Conservation (phyloP, 2,888 invertebrate species). For the Dusona sp. region DNA sequence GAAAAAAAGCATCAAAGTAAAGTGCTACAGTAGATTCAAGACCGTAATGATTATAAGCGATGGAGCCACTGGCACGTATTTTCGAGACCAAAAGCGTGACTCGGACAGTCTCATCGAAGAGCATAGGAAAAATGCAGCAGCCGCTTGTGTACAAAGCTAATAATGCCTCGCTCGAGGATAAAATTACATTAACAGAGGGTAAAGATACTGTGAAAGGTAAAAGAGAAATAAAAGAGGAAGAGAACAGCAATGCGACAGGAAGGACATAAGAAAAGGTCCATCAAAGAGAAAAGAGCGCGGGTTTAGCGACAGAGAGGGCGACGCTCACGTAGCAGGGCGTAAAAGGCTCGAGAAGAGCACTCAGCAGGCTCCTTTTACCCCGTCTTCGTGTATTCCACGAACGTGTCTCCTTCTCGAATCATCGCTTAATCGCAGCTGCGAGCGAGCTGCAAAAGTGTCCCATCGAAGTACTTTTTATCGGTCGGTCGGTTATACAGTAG, state of each 20-base stretch:
- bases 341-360: conserved; percentile 61
- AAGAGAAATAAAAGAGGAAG: conserved; percentile 60
- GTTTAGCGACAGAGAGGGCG: conserved; percentile 1
- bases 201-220: conserved; percentile 46
- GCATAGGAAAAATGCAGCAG: conserved; percentile 46
- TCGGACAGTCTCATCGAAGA: conserved; percentile 40
- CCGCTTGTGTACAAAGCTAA: conserved; percentile 48
- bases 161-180: conserved; percentile 54
- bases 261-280: conserved; percentile 57
- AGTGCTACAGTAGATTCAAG: conserved; percentile 15
- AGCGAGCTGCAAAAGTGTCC: conserved; percentile 59
- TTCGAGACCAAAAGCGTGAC: conserved; percentile 48
- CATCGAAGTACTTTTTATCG: conserved; percentile 59
- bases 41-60: conserved; percentile 45
- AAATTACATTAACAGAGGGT: conserved; percentile 57
- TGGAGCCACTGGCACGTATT: conserved; percentile 27
- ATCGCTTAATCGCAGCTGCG: conserved; percentile 70
- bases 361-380: conserved; percentile 50
- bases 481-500: conserved; percentile 32
- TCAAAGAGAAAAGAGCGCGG: conserved; percentile 52
- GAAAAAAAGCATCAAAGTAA: conserved; percentile 19
- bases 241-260: conserved; percentile 58
- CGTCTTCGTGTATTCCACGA: conserved; percentile 53
- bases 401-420: conserved; percentile 66
- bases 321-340: conserved; percentile 50